Conservation (phyloP, 2,797 vertebrate genomes). For the Acestrorhynchus altus region DNA sequence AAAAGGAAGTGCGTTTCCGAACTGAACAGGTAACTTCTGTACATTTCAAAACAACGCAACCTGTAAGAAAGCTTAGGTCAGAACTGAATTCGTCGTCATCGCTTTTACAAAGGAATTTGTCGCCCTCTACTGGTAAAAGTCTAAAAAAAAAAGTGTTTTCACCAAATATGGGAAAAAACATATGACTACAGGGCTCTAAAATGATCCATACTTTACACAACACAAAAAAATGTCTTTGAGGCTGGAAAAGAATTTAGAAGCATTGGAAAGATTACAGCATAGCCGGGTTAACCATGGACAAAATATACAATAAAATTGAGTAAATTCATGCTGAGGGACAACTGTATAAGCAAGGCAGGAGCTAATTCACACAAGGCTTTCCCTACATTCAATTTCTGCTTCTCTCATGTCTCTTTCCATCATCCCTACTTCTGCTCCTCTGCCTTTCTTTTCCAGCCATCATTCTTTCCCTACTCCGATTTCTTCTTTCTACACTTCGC, state of each 20-base stretch:
- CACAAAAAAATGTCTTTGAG: not conserved
- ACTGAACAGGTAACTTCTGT: not conserved
- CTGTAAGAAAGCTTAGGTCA: not conserved
- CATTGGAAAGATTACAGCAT: not conserved
- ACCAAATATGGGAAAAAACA: not conserved
- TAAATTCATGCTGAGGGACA: not conserved
- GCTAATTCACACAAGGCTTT: too few relatives aligned
- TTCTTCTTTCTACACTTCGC: slow-evolving; percentile 27
- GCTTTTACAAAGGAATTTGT: slow-evolving; percentile 29
- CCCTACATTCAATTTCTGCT: slow-evolving; percentile 47
- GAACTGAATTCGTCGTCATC: not conserved
- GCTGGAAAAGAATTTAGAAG: not conserved
- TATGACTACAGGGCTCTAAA: slow-evolving; percentile 22
- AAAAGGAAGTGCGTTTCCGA: not conserved
- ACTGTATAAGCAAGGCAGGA: not conserved
- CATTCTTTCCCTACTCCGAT: slow-evolving; percentile 39
- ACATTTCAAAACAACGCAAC: not conserved
- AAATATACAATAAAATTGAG: slow-evolving; percentile 24
- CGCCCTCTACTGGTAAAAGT: slow-evolving; percentile 48
- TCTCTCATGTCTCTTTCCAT: slow-evolving; percentile 1
- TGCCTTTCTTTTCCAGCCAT: slow-evolving; percentile 13
- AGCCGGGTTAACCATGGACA: slow-evolving; percentile 55
- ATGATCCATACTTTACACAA: not conserved
- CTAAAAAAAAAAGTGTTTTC: not conserved
- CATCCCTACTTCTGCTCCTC: slow-evolving; percentile 6